phyloP scores from a whole-genome alignment of 1,140 invertebrate species.

The Homalodisca vitripennis region DNA sequence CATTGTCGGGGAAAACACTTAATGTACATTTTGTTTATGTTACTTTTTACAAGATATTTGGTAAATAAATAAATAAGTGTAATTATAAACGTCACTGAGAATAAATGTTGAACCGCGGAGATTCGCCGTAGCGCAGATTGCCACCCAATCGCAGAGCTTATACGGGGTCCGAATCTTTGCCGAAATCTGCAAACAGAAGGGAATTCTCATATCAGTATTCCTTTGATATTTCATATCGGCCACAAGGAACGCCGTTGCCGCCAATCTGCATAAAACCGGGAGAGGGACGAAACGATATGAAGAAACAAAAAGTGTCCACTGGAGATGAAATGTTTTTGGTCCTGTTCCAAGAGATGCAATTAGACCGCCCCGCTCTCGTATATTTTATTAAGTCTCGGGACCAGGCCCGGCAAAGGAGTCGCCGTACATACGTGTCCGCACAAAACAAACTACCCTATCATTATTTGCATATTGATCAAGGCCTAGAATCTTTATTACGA shows the following conservation, averaged over 20 bases:
- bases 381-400: constrained; percentile 22
- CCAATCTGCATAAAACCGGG: constrained; percentile 1
- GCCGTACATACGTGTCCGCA: constrained; percentile 30
- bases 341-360: constrained; percentile 19
- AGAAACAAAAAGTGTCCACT: constrained; percentile 26
- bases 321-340: constrained; percentile 27
- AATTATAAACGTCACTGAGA: no score
- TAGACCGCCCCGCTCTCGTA: constrained; percentile 3
- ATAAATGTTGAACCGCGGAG: no score
- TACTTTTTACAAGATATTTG: no score
- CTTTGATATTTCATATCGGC: constrained; percentile 26
- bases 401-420: constrained; percentile 19
- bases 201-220: constrained; percentile 19
- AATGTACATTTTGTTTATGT: no score
- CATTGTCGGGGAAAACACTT: no score
- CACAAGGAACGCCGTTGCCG: constrained; percentile 14
- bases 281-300: constrained; percentile 10
- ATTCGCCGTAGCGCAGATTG: no score
- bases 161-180: background rate
- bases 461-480: constrained; percentile 41
- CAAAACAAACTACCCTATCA: constrained; percentile 39
- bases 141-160: background rate
- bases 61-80: no score
- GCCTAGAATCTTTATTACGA: constrained; percentile 39
- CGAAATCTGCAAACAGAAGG: background rate